Base-by-base conservation (phyloP, 2,113 vertebrate species). In the Onychostoma macrolepis region DNA sequence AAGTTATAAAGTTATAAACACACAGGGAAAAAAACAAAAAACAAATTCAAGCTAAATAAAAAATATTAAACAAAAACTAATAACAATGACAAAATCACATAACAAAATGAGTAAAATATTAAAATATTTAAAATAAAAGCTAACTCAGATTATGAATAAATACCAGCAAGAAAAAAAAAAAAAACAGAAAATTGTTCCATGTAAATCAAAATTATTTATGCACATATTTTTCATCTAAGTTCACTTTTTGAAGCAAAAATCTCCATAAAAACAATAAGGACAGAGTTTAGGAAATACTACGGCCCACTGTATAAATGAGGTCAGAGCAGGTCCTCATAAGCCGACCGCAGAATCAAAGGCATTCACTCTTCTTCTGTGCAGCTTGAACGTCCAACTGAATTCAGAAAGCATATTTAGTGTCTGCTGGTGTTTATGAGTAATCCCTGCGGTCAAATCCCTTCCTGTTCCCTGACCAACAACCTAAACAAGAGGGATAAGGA, bases 371-470 rank as follows among this genome's bases (percentile, higher is more conserved):
- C 53, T 26, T 26, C 30, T 63, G 53, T 80, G 53, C 7, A 41
- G 30, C n/a, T 33, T 61, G 11, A 58, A 80, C 19, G 9, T 53
- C 48, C 41, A 56, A 33, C 33, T 56, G 33, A 61, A 80, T 26
- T 61, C 30, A 63, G 53, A 36, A 80, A 80, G 45, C 53, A 61
- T 80, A 45, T 80, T 80, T 63, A 58, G 21, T 1, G 1, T 63
- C 30, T 41, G 10, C 56, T 41, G 21, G 33, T 26, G 24, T 36
- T 36, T 61, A 33, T 26, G 78, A 63, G 78, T 61, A 61, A 80
- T 58, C 56, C 53, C 78, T 80, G 78, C n/a, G 56, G 53, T 80
- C 33, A 80, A 63, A 80, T 63, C 78, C 53, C 53, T 80, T 80
- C 56, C 79, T 38, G 33, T 61, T 80, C 33, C 30, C 79, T 43